Conservation (phyloP, 1,140 invertebrate genomes). For the Philopotamus ludificatus region DNA sequence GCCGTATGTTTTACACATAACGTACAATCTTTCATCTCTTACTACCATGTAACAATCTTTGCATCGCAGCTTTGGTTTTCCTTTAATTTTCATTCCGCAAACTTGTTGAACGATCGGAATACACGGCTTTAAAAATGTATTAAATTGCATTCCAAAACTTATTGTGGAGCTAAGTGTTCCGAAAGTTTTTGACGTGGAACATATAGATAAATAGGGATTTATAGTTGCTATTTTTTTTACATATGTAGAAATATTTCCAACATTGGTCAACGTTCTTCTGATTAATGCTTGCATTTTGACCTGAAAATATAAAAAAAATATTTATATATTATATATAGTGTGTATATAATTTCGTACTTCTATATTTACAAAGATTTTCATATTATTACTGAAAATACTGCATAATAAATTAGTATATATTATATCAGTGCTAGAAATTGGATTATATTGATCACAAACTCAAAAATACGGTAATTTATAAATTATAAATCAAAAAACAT, state of each 20-base stretch:
- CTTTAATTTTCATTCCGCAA: slow-evolving; percentile 63
- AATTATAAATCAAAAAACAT: too few relatives aligned
- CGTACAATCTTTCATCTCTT: slow-evolving; percentile 61
- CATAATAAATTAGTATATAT: too few relatives aligned
- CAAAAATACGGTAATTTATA: too few relatives aligned
- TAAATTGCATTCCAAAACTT: neutral
- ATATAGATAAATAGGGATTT: neutral
- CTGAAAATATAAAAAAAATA: slow-evolving; percentile 12
- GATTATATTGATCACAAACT: too few relatives aligned
- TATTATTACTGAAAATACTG: too few relatives aligned
- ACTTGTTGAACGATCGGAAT: slow-evolving; percentile 18
- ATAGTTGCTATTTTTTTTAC: neutral
- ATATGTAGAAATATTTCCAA: slow-evolving; percentile 1
- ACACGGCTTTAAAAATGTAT: slow-evolving; percentile 19
- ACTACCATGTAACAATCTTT: slow-evolving; percentile 68
- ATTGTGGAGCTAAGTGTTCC: neutral
- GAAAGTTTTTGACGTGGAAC: slow-evolving; percentile 5
- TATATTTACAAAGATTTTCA: too few relatives aligned
- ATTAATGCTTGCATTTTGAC: slow-evolving; percentile 27
- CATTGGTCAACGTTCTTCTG: slow-evolving; percentile 6
- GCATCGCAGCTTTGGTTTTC: slow-evolving; percentile 62
- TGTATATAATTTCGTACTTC: too few relatives aligned
- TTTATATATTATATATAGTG: too few relatives aligned
- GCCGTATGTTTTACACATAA: slow-evolving; percentile 66
- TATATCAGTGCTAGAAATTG: too few relatives aligned